A percentile compares a stretch with the other conserved stretches of the same genome.
Evolutionary conservation across 2,113 vertebrate species (phyloP).

Genomic region (Oreochromis niloticus): DNA sequence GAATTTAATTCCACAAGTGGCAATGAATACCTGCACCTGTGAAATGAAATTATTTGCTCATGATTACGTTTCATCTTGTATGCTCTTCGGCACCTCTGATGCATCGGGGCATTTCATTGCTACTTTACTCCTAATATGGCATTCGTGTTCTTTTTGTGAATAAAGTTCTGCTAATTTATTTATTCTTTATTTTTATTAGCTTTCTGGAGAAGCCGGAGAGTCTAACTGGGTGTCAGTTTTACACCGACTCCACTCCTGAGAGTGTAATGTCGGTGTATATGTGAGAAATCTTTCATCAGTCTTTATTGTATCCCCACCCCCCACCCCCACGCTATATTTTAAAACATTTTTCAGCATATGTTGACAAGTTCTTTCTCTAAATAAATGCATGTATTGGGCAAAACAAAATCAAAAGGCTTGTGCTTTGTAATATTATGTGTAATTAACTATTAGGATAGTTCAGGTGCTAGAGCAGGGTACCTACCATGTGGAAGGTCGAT

Average conservation of each 20-base stretch:
- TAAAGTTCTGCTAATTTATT: background rate
- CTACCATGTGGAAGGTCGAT: background rate
- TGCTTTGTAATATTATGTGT: background rate
- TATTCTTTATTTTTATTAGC: background rate
- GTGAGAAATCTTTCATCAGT: background rate
- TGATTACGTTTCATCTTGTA: background rate
- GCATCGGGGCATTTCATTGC: background rate
- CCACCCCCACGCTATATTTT: background rate
- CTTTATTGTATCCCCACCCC: background rate
- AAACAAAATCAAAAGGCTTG: background rate
- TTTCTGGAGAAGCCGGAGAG: background rate
- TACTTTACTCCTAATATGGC: background rate
- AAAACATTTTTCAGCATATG: background rate
- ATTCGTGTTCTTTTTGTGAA: conserved; percentile 17
- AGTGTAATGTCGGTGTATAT: background rate
- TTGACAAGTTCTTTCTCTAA: background rate
- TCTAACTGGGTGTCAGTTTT: background rate
- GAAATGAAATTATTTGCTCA: background rate
- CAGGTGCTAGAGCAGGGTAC: background rate
- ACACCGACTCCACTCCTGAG: background rate
- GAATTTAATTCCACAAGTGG: background rate
- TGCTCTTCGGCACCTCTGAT: background rate
- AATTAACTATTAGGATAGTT: background rate
- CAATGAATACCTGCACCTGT: background rate
- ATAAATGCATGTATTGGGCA: background rate